Percentiles rank a stretch among this genome's conserved stretches.
phyloP scores from a whole-genome alignment of 2,113 vertebrate genomes.

The Apodemus speciosus region DNA sequence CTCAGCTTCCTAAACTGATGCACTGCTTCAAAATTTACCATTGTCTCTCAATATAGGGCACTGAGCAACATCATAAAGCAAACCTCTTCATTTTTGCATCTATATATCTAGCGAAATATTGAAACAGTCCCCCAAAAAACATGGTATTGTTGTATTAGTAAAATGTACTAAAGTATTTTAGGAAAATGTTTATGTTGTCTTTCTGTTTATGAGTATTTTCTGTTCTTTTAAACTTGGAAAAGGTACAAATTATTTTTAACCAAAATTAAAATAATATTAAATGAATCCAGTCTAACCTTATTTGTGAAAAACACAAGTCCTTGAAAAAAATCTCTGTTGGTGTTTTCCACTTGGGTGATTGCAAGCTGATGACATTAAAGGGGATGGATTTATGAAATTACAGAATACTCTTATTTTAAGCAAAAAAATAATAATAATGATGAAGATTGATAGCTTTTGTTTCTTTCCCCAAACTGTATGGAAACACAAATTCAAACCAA shows the following conservation, averaged over 20 bases:
- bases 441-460: constrained; percentile 28
- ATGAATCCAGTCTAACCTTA: constrained; percentile 52
- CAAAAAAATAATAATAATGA: neutral
- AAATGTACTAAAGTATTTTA: constrained; percentile 71
- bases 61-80: constrained; percentile 77
- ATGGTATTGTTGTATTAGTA: constrained; percentile 75
- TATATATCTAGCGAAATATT: constrained; percentile 81
- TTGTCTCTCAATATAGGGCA: constrained; percentile 78
- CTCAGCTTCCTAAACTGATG: constrained; percentile 69
- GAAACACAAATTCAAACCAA: constrained; percentile 57
- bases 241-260: constrained; percentile 63
- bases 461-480: constrained; percentile 44
- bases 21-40: constrained; percentile 71
- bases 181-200: constrained; percentile 72
- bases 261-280: constrained; percentile 71
- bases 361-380: constrained; percentile 56
- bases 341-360: constrained; percentile 66
- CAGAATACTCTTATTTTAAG: constrained; percentile 58
- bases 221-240: constrained; percentile 63
- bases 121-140: constrained; percentile 79
- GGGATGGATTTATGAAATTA: constrained; percentile 55
- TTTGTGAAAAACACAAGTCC: constrained; percentile 52
- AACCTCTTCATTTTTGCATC: constrained; percentile 74
- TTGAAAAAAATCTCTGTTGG: constrained; percentile 54
- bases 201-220: constrained; percentile 66